Base-by-base conservation (phyloP, 2,113 vertebrate species). In the Illadopsis cleaveri region DNA sequence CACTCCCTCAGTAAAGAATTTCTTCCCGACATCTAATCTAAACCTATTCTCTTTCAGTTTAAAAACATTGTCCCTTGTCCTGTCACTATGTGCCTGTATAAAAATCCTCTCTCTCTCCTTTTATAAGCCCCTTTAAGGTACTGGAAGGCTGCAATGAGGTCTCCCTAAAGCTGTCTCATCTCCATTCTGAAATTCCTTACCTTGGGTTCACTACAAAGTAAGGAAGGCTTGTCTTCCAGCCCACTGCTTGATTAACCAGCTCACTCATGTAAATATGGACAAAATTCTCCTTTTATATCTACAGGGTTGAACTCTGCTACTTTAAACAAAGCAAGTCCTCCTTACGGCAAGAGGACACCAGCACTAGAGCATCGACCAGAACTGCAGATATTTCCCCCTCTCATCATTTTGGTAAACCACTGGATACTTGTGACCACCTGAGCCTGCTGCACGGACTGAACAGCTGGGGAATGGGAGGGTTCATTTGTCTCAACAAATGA, bases 311-410 rank as follows among this genome's bases (percentile, higher is more conserved):
- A 57, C 35, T 21, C 31, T 4, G n/a, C 22, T 35, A 22, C 54
- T 42, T 66, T 8, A 68, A 84, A 75, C 42, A 84, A 71, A 70
- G 3, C 35, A 58, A 81, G 24, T 66, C 35, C 27, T 84, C 20
- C 1, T 35, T 27, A 37, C 8, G 9, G 23, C 12, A 86, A 40
- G 33, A 70, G 10, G 42, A 88, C 22, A 18, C 7, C 2, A 37
- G 23, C 28, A 61, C 58, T 10, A 40, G 5, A 77, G 56, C 40
- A 64, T 5, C 70, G 19, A 64, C 8, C 23, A 82, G 30, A 79
- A 31, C 19, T 40, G 57, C 25, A 11, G 2, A 2, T 11, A 15
- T 6, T 17, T 21, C 12, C 9, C 22, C 1, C 1, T 5, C 9
- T 31, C 4, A 13, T 17, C 19, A 33, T 40, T 84, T 64, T 45